Evolutionary conservation across 2,888 invertebrate species (phyloP).

Genomic region (Mesoligia furuncula): DNA sequence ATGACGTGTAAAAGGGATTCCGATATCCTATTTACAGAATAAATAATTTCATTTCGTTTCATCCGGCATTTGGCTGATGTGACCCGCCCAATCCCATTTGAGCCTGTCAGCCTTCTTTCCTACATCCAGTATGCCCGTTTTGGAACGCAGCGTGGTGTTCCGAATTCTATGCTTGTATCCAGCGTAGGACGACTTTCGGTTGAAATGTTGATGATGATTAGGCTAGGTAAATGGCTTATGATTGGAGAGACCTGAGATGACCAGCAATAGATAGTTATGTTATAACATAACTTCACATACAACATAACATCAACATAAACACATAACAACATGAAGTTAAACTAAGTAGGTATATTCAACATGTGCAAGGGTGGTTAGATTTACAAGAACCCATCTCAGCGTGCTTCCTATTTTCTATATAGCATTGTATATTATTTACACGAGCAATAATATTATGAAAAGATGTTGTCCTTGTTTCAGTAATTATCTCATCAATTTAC

Average conservation of each 20-base stretch:
- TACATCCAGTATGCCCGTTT: not conserved
- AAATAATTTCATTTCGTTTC: not conserved
- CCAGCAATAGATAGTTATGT: not conserved
- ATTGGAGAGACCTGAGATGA: not conserved
- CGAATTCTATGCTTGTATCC: not conserved
- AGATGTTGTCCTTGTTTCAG: slow-evolving; percentile 46
- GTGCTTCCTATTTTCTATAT: not conserved
- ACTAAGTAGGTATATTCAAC: not conserved
- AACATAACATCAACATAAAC: too few relatives aligned
- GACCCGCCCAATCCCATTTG: not conserved
- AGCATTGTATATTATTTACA: slow-evolving; percentile 4
- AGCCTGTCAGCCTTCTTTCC: not conserved
- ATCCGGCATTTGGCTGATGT: not conserved
- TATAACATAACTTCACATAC: too few relatives aligned
- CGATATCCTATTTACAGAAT: not conserved
- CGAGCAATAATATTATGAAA: slow-evolving; percentile 16
- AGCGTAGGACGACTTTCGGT: not conserved
- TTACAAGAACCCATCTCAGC: not conserved
- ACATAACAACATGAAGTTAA: too few relatives aligned
- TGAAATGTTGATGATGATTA: not conserved
- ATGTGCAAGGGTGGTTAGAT: not conserved
- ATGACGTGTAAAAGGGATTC: not conserved
- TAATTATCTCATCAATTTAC: slow-evolving; percentile 56
- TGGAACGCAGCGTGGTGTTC: not conserved
- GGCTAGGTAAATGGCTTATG: not conserved